Base-by-base conservation (phyloP, 2,797 vertebrate species). In the Alca torda region DNA sequence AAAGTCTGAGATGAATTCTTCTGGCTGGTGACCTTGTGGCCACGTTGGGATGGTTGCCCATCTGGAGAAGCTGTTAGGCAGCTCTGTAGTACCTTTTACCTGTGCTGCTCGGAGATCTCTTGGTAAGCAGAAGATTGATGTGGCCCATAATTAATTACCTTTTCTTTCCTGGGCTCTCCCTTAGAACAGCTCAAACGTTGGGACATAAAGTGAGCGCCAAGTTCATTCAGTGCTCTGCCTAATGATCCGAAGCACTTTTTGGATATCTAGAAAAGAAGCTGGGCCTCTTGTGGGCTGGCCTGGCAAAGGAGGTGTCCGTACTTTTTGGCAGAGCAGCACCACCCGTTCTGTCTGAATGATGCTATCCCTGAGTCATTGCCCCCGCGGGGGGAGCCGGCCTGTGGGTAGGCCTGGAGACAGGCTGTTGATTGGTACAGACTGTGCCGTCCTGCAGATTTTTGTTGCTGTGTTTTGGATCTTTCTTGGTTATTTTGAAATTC, bases 21-120 rank as follows among this genome's bases (percentile, higher is more conserved):
- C 18, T 60, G 30, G 25, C 20, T 63, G 61, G 8, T 12, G 7
- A 19, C 11, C 13, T 53, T 2, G 1, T 77, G 26, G 16, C 43
- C 9, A 4, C 20, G 1, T 4, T 54, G 51, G 16, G 51, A 33
- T 3, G 5, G 8, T n/a, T 54, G 39, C 48, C 18, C 1, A 0
- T 48, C 31, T 70, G 19, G 19, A 65, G 15, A 7, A 53, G 61
- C 41, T 88, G 25, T 68, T 81, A n/a, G 74, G 50, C 39, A 82
- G 25, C 43, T 73, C 33, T 15, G 16, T 57, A 13, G 6, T 46
- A 6, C 15, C 6, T 75, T 76, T 65, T 20, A 30, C 45, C n/a
- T 61, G 4, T 9, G 2, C 16, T 73, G 20, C 25, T 72, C 3
- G 10, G 41, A 72, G 50, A 46, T 25, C n/a, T 59, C 39, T 35